These are phyloP conservation scores for Lottia scabra DNA, from an alignment of 2,888 invertebrate genomes.

Conservation along the genomic window DNA sequence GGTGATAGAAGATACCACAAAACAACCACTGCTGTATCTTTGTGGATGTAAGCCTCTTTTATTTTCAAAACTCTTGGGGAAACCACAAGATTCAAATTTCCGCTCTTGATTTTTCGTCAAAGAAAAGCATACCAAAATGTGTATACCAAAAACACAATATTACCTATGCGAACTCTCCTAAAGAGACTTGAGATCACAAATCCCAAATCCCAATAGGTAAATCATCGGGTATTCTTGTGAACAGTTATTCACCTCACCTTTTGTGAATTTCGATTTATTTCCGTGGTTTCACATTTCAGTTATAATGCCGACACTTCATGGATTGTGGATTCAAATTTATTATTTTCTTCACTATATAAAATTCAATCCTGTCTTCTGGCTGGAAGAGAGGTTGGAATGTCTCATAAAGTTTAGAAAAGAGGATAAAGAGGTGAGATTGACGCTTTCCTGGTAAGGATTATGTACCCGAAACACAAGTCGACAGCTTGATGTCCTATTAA, in stretches of 20 bases:
- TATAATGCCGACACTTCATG: conserved; percentile 54
- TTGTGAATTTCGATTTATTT: too few species aligned
- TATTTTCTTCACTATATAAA: conserved; percentile 48
- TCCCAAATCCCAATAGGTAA: too few species aligned
- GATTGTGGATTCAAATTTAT: conserved; percentile 54
- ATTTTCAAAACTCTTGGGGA: background rate
- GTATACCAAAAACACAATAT: too few species aligned
- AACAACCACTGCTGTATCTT: conserved; percentile 51
- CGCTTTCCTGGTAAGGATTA: background rate
- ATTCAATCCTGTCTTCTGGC: conserved; percentile 58
- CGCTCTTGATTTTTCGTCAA: too few species aligned
- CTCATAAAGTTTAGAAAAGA: conserved; percentile 47
- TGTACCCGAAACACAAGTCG: background rate
- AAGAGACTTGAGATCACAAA: too few species aligned
- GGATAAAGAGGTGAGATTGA: conserved; percentile 32
- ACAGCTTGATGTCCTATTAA: too few species aligned
- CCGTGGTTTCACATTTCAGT: conserved; percentile 37
- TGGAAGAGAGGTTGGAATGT: conserved; percentile 46
- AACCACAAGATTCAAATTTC: too few species aligned
- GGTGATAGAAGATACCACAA: conserved; percentile 58
- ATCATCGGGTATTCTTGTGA: too few species aligned
- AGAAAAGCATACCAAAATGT: too few species aligned
- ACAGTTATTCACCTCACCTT: too few species aligned
- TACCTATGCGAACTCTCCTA: too few species aligned
- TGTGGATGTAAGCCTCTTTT: conserved; percentile 56